These are phyloP conservation scores for Germaria angustata DNA, from an alignment of 2,888 invertebrate species.

Conservation along the genomic window DNA sequence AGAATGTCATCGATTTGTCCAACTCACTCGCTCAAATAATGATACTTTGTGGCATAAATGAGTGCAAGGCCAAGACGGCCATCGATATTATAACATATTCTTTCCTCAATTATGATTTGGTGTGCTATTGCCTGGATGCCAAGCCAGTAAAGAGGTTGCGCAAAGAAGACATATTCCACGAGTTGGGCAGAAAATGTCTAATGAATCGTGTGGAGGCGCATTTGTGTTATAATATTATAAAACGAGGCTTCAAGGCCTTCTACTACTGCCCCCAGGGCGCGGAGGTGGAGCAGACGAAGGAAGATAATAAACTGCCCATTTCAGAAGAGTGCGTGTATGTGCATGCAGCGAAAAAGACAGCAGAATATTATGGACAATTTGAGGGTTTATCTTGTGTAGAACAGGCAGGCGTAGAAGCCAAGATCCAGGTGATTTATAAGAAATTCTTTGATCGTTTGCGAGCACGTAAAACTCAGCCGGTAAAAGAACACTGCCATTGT, in stretches of 20 bases:
- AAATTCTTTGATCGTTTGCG: constrained; percentile 76
- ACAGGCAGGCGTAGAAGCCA: constrained; percentile 73
- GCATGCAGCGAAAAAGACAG: constrained; percentile 75
- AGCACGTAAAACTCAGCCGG: constrained; percentile 72
- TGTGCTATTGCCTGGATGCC: constrained; percentile 75
- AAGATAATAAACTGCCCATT: constrained; percentile 70
- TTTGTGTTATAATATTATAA: constrained; percentile 76
- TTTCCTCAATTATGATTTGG: constrained; percentile 77
- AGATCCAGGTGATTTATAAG: constrained; percentile 75
- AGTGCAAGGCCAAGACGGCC: constrained; percentile 78
- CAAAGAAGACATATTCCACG: constrained; percentile 75
- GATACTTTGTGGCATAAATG: constrained; percentile 77
- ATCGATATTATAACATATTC: constrained; percentile 76
- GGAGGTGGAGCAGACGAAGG: constrained; percentile 35
- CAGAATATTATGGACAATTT: constrained; percentile 74
- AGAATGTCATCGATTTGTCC: constrained; percentile 76
- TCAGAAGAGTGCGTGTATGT: constrained; percentile 77
- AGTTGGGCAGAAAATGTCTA: constrained; percentile 76
- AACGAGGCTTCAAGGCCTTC: constrained; percentile 77
- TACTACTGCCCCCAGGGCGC: constrained; percentile 73
- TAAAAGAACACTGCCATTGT: constrained; percentile 75
- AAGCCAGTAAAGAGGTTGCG: constrained; percentile 75
- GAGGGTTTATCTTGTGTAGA: constrained; percentile 76
- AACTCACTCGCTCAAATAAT: constrained; percentile 76
- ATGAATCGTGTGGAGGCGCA: constrained; percentile 79